Evolutionary conservation across 30 jellyfish, hydroid and myxozoan species (phyloP), one percentile per base, ranked within the genome.

Genomic region (Sanderia malayensis): DNA sequence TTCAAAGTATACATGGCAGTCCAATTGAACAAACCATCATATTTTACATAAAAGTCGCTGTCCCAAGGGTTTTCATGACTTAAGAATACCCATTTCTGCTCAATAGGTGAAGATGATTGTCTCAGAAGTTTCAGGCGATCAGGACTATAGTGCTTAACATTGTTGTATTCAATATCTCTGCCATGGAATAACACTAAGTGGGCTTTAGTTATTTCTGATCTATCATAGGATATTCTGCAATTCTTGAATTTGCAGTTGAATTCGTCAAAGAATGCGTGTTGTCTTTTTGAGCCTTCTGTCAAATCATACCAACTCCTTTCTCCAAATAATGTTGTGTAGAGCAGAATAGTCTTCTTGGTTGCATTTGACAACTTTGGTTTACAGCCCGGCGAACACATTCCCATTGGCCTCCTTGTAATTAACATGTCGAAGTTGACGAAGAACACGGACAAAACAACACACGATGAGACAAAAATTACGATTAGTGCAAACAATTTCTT

Each of bases 151-250:
- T 6, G 11, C 18, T 32, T 44, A 4, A 11, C 64, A 4, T 49
- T 49, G 6, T 13, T 13, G 6, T 4, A 37, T 74, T 74, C 86
- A 4, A 59, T 27, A 61, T 59, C 86, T 31, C 86, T 27, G 17
- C 86, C 86, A 30, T 74, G 78, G 70, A 74, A 74, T 28, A 74
- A 13, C 34, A 74, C 61, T 0, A 44, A 66, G 23, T 73, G 60
- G 0, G 86, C 77, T 0, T 24, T 33, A 1, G 4, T 15, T 0
- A 59, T 17, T 26, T 1, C 9, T 1, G 77, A 1, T 20, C 46
- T 25, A 32, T 74, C 61, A 46, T 59, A 74, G 0, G 86, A 32
- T 6, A 37, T 49, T 15, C 33, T 15, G 31, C 78, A 74, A 30
- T 61, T 60, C 22, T 44, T 74, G 24, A 58, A 60, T 3, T 13